Conservation (phyloP, 2,797 vertebrate genomes). For the Danio albolineatus region DNA sequence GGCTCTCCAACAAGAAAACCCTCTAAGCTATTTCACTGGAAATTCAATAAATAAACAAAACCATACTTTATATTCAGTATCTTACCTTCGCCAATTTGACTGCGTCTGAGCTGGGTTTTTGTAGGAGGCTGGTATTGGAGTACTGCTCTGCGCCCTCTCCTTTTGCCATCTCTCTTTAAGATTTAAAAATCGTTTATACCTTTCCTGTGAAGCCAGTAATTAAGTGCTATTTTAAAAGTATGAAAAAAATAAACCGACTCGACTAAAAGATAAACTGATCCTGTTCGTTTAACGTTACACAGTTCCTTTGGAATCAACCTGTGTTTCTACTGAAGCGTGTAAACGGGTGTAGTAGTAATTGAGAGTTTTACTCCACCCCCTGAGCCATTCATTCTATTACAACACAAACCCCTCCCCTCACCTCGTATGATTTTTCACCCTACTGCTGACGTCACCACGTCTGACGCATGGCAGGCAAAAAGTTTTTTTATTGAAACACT, state of each 20-base stretch:
- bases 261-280: neutral
- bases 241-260: neutral
- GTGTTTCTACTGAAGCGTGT: neutral
- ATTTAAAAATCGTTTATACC: slow-evolving; percentile 7
- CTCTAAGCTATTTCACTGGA: too few relatives aligned
- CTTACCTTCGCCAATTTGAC: slow-evolving; percentile 71
- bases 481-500: neutral
- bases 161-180: slow-evolving; percentile 73
- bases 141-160: slow-evolving; percentile 81
- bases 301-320: neutral
- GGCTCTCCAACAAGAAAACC: neutral
- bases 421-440: slow-evolving; percentile 28
- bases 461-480: neutral
- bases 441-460: neutral
- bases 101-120: slow-evolving; percentile 67
- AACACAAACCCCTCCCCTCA: neutral
- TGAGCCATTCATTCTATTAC: slow-evolving; percentile 14
- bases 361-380: neutral
- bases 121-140: slow-evolving; percentile 76
- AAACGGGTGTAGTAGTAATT: slow-evolving; percentile 29
- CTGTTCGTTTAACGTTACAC: neutral
- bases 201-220: neutral
- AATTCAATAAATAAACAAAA: neutral
- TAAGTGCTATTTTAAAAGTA: neutral
- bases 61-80: too few relatives aligned